Evolutionary conservation across 2,888 invertebrate species (phyloP).

Genomic region (Apodemia duryi): DNA sequence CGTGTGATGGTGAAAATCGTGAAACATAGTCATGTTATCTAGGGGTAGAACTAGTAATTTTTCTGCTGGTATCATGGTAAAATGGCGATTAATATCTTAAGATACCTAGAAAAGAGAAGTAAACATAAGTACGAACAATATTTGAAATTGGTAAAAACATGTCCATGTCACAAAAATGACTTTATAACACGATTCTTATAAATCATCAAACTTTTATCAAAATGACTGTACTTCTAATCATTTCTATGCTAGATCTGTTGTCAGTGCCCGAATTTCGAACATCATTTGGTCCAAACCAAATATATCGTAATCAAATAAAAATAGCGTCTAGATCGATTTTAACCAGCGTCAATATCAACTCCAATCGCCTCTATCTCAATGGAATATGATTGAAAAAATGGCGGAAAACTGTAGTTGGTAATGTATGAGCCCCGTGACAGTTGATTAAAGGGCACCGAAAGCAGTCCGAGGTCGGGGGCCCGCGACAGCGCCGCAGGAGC

Average conservation of each 20-base stretch:
- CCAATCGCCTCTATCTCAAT: slow-evolving; percentile 26
- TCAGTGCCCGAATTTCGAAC: slow-evolving; percentile 44
- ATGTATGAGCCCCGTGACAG: slow-evolving; percentile 68
- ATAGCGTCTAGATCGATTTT: slow-evolving; percentile 48
- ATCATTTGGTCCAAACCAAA: slow-evolving; percentile 57
- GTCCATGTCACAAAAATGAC: no score
- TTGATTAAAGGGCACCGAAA: slow-evolving; percentile 79
- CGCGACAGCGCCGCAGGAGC: slow-evolving; percentile 73
- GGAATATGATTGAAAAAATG: slow-evolving; percentile 27
- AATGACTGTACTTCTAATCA: background rate
- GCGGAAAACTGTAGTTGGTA: slow-evolving; percentile 41
- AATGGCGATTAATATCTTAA: no score
- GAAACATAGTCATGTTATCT: no score
- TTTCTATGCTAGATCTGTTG: slow-evolving; percentile 29
- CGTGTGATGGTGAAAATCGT: background rate
- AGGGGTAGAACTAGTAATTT: no score
- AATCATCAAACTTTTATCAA: background rate
- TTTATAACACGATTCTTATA: no score
- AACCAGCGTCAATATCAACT: slow-evolving; percentile 34
- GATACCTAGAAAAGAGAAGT: no score
- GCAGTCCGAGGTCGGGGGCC: slow-evolving; percentile 70
- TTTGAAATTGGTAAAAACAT: no score
- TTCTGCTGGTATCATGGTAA: no score
- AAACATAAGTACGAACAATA: no score
- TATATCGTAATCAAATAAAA: slow-evolving; percentile 63